phyloP scores from a whole-genome alignment of 2,113 vertebrate genomes.

The Archocentrus centrarchus region DNA sequence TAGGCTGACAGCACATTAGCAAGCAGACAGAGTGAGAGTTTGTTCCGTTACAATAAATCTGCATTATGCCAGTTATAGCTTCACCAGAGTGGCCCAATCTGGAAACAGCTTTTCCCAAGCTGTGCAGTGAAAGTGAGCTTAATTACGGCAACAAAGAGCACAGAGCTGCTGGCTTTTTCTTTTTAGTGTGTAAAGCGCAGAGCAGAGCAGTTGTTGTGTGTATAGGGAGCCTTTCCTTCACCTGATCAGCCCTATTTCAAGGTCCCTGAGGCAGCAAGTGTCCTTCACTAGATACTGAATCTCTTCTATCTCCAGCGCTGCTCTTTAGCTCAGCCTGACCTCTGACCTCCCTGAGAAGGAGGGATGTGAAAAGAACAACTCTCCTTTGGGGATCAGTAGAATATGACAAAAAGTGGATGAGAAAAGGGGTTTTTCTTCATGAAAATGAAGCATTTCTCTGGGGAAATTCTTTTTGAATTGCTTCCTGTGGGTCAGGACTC shows the following conservation, averaged over 20 bases:
- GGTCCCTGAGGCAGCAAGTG: neutral
- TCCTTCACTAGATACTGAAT: conserved; percentile 15
- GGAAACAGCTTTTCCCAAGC: neutral
- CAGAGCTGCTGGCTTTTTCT: too few species aligned
- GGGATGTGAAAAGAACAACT: neutral
- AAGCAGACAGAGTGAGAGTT: neutral
- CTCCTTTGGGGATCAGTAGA: conserved; percentile 37
- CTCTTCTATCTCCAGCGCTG: neutral
- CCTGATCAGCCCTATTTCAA: neutral
- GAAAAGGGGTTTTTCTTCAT: conserved; percentile 29
- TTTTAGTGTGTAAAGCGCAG: neutral
- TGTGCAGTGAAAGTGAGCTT: neutral
- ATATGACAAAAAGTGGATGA: conserved; percentile 32
- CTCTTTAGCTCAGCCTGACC: conserved; percentile 27
- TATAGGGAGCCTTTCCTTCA: conserved; percentile 1
- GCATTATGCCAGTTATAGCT: neutral
- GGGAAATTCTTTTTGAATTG: conserved; percentile 55
- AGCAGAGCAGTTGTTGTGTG: neutral
- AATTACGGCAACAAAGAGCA: neutral
- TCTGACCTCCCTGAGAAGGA: conserved; percentile 32
- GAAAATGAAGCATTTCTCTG: conserved; percentile 52
- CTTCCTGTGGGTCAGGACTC: conserved; percentile 46
- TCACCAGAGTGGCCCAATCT: neutral
- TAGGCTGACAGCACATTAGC: neutral
- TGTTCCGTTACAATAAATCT: conserved; percentile 17